phyloP scores from a whole-genome alignment of 2,113 vertebrate species.

The Elanus axillaris region DNA sequence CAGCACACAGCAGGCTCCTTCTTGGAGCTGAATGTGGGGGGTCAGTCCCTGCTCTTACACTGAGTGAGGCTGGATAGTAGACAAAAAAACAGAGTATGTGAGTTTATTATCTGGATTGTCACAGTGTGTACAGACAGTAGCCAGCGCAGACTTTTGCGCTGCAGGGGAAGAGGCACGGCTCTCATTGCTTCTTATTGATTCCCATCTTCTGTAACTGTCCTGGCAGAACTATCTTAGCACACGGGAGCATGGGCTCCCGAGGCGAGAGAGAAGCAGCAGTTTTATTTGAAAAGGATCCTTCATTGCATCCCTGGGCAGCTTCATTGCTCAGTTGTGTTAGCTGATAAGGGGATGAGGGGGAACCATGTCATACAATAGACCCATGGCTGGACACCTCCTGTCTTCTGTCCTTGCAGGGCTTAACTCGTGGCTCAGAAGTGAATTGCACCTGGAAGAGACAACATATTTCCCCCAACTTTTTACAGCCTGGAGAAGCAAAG shows the following conservation, averaged over 20 bases:
- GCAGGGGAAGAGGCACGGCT: neutral
- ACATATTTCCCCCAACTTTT: neutral
- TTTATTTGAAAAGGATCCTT: neutral
- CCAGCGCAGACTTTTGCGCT: neutral
- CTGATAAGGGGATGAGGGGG: neutral
- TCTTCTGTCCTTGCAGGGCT: neutral
- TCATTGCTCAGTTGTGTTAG: neutral
- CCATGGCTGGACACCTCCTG: neutral
- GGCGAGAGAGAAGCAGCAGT: neutral
- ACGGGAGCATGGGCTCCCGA: neutral
- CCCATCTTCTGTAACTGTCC: neutral
- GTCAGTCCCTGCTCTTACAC: neutral
- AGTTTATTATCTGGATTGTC: neutral
- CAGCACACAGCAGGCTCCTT: neutral
- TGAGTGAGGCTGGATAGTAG: neutral
- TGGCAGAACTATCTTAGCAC: neutral
- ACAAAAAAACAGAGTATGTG: neutral
- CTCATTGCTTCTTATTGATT: neutral
- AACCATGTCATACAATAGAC: fast-evolving
- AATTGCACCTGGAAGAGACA: neutral
- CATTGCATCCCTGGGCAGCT: too few relatives aligned
- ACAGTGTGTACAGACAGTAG: fast-evolving
- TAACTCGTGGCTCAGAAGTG: neutral
- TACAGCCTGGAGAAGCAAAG: neutral
- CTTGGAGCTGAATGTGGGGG: neutral